Evolutionary conservation across 1,140 invertebrate species (phyloP).

Genomic region (Cyclina sinensis): DNA sequence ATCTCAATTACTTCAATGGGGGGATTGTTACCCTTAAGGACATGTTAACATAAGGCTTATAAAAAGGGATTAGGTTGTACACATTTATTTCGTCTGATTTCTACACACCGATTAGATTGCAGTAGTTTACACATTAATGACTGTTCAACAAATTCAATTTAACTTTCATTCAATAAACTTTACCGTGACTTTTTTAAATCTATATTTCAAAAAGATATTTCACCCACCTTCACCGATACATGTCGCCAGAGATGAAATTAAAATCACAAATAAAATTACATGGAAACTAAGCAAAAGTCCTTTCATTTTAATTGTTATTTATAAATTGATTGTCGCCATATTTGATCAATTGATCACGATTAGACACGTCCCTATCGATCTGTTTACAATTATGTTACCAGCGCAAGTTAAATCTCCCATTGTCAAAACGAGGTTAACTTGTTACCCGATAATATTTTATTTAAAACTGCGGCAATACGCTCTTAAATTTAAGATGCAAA

Average conservation of each 20-base stretch:
- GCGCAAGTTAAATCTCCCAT: too few relatives aligned
- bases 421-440: too few relatives aligned
- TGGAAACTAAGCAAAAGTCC: not conserved
- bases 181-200: too few relatives aligned
- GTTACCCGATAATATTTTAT: too few relatives aligned
- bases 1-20: too few relatives aligned
- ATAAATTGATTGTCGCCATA: constrained; percentile 7
- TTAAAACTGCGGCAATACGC: too few relatives aligned
- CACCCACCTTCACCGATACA: not conserved
- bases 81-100: not conserved
- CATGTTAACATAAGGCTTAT: not conserved
- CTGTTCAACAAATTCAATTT: not conserved
- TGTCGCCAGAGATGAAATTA: not conserved
- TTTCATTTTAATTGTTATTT: constrained; percentile 8
- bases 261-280: not conserved
- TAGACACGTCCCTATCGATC: constrained; percentile 22
- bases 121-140: not conserved
- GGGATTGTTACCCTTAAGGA: too few relatives aligned
- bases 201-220: not conserved
- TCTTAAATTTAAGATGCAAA: too few relatives aligned
- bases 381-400: not conserved
- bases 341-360: not conserved
- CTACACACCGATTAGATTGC: not conserved
- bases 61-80: not conserved
- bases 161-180: too few relatives aligned